phyloP scores from a whole-genome alignment of 2,113 vertebrate genomes.

The Tylochromis polylepis region DNA sequence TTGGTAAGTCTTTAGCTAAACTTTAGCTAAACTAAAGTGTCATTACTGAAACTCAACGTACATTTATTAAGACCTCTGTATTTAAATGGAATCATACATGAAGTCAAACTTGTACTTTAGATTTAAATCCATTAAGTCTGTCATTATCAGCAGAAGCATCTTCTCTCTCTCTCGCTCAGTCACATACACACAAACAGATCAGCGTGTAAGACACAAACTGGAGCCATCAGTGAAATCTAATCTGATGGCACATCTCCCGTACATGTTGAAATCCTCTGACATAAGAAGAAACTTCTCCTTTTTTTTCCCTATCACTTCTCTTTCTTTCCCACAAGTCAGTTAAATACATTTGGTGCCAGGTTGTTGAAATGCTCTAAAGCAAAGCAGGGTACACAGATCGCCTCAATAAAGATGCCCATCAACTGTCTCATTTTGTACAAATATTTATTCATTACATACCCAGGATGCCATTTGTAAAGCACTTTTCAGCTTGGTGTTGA shows the following conservation, averaged over 20 bases:
- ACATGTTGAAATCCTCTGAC: background rate
- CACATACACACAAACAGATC: background rate
- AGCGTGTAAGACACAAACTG: background rate
- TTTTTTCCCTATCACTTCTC: background rate
- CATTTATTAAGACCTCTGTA: background rate
- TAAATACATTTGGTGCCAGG: background rate
- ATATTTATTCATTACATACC: constrained; percentile 65
- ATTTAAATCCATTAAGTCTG: background rate
- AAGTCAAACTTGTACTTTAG: background rate
- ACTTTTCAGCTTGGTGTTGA: constrained; percentile 71
- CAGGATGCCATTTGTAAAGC: constrained; percentile 80
- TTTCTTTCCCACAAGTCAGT: background rate
- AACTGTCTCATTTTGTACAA: background rate
- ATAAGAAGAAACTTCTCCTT: background rate
- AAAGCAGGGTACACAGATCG: background rate
- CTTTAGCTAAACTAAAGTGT: background rate
- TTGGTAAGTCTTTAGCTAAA: too few relatives aligned
- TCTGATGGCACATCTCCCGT: background rate
- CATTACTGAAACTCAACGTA: background rate
- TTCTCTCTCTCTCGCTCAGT: background rate
- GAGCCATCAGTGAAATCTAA: background rate
- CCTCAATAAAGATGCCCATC: background rate
- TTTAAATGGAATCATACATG: background rate
- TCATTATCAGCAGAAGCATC: background rate
- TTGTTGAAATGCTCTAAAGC: background rate